Conservation (phyloP, 2,113 vertebrate species). For the Dipodomys stephensi region DNA sequence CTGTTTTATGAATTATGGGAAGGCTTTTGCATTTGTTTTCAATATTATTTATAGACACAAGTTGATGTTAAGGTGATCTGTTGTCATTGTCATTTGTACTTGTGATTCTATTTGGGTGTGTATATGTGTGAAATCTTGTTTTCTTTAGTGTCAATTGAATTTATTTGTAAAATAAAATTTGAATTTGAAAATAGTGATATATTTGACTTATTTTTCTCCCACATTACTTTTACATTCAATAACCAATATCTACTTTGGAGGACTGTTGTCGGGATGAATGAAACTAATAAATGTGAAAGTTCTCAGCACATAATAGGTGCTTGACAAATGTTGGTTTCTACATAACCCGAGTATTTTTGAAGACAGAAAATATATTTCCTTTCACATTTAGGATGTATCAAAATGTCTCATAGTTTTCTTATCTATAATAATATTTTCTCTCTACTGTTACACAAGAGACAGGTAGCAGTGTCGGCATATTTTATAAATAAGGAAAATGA, state of each 20-base stretch:
- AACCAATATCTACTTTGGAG: neutral
- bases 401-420: conserved; percentile 50
- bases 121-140: neutral
- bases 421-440: conserved; percentile 44
- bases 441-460: neutral
- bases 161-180: conserved; percentile 54
- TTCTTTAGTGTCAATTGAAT: conserved; percentile 51
- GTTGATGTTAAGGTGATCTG: conserved; percentile 20
- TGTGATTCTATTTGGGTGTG: neutral
- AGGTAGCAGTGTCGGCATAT: neutral
- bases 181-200: conserved; percentile 2
- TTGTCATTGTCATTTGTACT: conserved; percentile 34
- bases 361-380: conserved; percentile 10
- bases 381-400: neutral
- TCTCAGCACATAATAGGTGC: neutral
- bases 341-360: conserved; percentile 6
- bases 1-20: conserved; percentile 19
- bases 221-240: conserved; percentile 22
- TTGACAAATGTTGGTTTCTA: conserved; percentile 24
- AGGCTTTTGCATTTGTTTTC: conserved; percentile 22
- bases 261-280: conserved; percentile 42
- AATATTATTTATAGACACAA: conserved; percentile 36
- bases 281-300: conserved; percentile 40
- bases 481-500: conserved; percentile 57
- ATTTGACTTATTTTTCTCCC: conserved; percentile 49